phyloP scores from a whole-genome alignment of 2,113 vertebrate genomes.

The Steatornis caripensis region DNA sequence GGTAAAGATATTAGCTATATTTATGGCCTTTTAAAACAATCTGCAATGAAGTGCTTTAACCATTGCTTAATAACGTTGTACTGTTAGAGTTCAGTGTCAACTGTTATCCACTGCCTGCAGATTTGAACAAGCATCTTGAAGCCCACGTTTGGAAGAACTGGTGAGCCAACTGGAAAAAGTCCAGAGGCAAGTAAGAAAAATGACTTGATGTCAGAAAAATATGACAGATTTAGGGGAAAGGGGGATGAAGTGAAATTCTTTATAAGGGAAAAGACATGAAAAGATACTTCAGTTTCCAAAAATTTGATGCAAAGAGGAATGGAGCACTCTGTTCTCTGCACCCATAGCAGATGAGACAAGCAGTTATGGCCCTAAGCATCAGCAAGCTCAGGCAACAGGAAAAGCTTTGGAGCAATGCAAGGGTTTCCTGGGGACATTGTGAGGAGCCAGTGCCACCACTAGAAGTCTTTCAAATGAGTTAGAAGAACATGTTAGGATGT shows the following conservation, averaged over 20 bases:
- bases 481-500: not conserved
- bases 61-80: not conserved
- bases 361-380: fast-evolving
- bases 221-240: not conserved
- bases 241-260: not conserved
- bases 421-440: not conserved
- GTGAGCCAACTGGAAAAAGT: not conserved
- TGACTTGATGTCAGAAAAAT: not conserved
- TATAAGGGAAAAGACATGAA: not conserved
- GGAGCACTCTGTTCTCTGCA: not conserved
- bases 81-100: not conserved
- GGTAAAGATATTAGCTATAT: not conserved
- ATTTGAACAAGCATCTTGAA: not conserved
- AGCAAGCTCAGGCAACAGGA: not conserved
- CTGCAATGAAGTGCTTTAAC: not conserved
- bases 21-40: not conserved
- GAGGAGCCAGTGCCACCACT: not conserved
- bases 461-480: not conserved
- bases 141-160: not conserved
- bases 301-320: not conserved
- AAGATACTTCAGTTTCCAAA: not conserved
- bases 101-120: not conserved
- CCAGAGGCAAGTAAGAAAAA: not conserved
- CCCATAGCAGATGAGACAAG: not conserved
- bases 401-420: not conserved